These are phyloP conservation scores for Fragum fragum DNA, from an alignment of 2,888 invertebrate genomes.

Conservation along the genomic window DNA sequence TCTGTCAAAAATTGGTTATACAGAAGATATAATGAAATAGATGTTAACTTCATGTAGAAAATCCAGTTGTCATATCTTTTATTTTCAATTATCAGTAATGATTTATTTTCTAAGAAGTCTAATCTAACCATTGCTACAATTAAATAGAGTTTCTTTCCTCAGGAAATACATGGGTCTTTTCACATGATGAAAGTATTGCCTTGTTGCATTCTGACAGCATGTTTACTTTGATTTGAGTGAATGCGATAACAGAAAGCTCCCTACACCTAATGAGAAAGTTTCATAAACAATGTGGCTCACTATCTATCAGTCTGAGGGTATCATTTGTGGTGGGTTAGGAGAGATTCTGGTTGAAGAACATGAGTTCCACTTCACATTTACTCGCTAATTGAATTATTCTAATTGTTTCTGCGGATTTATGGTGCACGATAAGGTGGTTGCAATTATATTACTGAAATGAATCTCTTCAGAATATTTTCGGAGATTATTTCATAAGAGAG, in stretches of 20 bases:
- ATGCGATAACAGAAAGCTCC: conserved; percentile 16
- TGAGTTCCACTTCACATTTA: conserved; percentile 10
- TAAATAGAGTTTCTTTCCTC: too few relatives aligned
- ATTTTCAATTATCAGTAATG: too few relatives aligned
- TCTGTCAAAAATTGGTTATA: too few relatives aligned
- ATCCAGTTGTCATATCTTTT: too few relatives aligned
- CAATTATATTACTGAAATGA: neutral
- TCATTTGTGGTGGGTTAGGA: conserved; percentile 22
- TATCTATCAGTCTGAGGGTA: conserved; percentile 13
- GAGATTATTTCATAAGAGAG: neutral
- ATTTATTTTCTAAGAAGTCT: too few relatives aligned
- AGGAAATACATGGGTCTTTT: conserved; percentile 2
- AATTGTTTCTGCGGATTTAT: conserved; percentile 16
- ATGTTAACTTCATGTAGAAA: too few relatives aligned
- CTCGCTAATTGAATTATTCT: conserved; percentile 27
- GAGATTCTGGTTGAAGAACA: neutral
- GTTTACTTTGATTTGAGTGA: conserved; percentile 31
- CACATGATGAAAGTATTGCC: neutral
- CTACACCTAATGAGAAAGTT: conserved; percentile 28
- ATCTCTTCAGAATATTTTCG: conserved; percentile 4
- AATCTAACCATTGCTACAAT: too few relatives aligned
- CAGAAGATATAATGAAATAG: too few relatives aligned
- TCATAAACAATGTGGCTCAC: conserved; percentile 23
- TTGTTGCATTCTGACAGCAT: conserved; percentile 31
- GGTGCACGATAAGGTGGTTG: conserved; percentile 12